Evolutionary conservation across 2,113 vertebrate species (phyloP).

Genomic region (Copsychus sechellarum): DNA sequence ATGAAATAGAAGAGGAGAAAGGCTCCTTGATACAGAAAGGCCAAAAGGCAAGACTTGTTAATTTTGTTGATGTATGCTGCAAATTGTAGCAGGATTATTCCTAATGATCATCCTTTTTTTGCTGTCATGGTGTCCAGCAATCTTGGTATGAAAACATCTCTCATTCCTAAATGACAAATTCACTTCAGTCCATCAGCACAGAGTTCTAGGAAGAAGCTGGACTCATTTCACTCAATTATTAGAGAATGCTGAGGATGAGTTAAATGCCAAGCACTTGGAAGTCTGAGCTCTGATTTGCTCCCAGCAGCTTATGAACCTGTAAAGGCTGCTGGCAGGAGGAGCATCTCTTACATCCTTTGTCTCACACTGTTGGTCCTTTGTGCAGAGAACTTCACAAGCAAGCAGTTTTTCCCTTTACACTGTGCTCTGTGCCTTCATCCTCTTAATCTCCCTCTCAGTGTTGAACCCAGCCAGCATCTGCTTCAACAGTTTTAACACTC

Average conservation of each 20-base stretch:
- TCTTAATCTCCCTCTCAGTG: not conserved
- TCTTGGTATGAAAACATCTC: not conserved
- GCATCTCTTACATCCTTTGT: not conserved
- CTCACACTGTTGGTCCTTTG: not conserved
- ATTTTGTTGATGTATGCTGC: not conserved
- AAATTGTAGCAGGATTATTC: not conserved
- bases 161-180: not conserved
- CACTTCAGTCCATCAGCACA: not conserved
- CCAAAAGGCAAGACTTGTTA: not conserved
- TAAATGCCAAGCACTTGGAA: not conserved
- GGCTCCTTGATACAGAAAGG: not conserved
- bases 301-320: not conserved
- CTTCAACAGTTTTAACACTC: slow-evolving; percentile 8
- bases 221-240: not conserved
- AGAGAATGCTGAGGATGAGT: not conserved
- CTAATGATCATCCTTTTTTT: not conserved
- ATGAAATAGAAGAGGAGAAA: not conserved
- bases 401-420: not conserved
- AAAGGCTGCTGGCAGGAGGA: not conserved
- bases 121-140: not conserved
- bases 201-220: not conserved
- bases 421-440: not conserved
- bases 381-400: not conserved
- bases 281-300: not conserved
- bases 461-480: not conserved